These are phyloP conservation scores for Echeneis naucrates DNA, from an alignment of 2,797 vertebrate genomes.

Conservation along the genomic window DNA sequence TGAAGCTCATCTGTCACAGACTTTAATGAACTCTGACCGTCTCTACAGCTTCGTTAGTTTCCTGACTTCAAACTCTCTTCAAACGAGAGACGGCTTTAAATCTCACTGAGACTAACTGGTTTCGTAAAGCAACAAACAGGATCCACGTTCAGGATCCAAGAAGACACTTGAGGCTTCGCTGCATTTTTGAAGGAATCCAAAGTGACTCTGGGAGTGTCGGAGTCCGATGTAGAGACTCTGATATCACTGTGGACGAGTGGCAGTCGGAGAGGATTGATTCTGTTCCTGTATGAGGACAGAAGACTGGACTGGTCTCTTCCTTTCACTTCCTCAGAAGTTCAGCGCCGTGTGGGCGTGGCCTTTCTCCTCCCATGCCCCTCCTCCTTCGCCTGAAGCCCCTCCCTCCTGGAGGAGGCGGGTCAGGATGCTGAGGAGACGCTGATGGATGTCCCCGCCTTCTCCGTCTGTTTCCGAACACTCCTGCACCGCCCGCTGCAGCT, in stretches of 20 bases:
- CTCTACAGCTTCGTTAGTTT: background rate
- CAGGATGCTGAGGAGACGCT: constrained; percentile 84
- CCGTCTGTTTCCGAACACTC: constrained; percentile 85
- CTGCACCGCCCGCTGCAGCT: constrained; percentile 89
- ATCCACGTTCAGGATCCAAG: constrained; percentile 15
- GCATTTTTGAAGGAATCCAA: background rate
- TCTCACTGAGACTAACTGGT: constrained; percentile 63
- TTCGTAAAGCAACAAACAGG: background rate
- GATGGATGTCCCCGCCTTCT: constrained; percentile 46
- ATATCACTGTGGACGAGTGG: no score
- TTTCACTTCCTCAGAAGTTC: constrained; percentile 74
- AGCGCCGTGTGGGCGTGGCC: constrained; percentile 69
- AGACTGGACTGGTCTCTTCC: no score
- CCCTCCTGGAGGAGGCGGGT: constrained; percentile 86
- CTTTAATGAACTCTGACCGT: background rate
- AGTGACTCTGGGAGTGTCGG: background rate
- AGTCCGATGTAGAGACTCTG: no score
- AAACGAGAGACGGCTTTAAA: constrained; percentile 26
- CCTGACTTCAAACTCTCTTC: constrained; percentile 34
- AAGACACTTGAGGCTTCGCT: constrained; percentile 4
- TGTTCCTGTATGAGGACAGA: background rate
- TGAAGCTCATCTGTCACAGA: no score
- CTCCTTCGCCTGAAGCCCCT: constrained; percentile 65
- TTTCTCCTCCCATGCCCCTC: constrained; percentile 38
- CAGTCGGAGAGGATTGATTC: no score